Base-by-base conservation (phyloP, 2,797 vertebrate species). In the Ceryle rudis region DNA sequence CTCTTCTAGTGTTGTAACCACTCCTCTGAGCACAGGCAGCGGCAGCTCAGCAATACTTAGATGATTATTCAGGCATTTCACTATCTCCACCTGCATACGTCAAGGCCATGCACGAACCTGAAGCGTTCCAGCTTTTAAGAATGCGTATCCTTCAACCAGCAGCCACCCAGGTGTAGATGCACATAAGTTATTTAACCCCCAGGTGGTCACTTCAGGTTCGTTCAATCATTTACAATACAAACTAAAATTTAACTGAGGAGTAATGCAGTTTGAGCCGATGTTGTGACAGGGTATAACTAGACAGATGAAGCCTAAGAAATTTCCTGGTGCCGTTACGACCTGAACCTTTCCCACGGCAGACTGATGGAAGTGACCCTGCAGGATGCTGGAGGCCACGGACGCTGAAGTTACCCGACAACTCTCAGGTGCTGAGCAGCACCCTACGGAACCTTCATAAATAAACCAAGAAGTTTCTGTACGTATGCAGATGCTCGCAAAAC, bases 141-240 rank as follows among this genome's bases (percentile, higher is more conserved):
- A 91, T 9, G 37, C 39, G 54, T 28, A 35, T 3, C 49, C 52
- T 31, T 41, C 93, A 90, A 70, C 75, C 69, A 84, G 75, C 31
- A 92, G 70, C 93, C 81, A 54, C 49, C 47, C 33, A 29, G 10
- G 17, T 12, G 29, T 23, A 81, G 29, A 31, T 5, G 13, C 28
- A 41, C 31, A 17, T 49, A 28, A 67, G 89, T 71, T 35, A 91
- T 66, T 93, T 47, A 91, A 93, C 8, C 47, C 57, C 61, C 72
- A 55, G n/a, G 75, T 37, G 61, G 72, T 88, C 79, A 62, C 61
- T 96, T 90, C 5, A 58, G 46, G 35, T 74, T 89, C 44, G 46
- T 67, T 93, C 84, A 75, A 69, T 89, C 78, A 92, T 92, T 91
- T 65, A 81, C 46, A 39, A 47, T 60, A 49, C 39, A 78, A 83